Evolutionary conservation across 2,797 vertebrate species (phyloP), one percentile per base, ranked within the genome.

Genomic region (Malurus splendens): DNA sequence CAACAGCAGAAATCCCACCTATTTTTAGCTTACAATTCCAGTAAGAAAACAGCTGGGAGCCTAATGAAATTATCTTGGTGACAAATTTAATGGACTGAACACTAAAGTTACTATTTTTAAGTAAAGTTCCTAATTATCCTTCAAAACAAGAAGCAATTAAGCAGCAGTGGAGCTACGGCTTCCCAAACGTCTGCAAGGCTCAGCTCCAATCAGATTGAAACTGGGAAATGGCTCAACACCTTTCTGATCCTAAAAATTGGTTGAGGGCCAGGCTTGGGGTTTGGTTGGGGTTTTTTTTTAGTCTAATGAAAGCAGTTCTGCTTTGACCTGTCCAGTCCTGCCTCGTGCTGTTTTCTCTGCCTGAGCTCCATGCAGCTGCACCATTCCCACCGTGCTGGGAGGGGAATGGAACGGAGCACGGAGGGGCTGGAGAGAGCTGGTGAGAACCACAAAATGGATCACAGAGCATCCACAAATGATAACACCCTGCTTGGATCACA

Each of bases 41-140:
- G 14, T 93, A 94, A 88, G 74, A 94, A 95, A 93, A 83, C 93
- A 95, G 93, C 73, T 87, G 86, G 92, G 79, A 93, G 90, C 14
- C 87, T 84, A 90, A 84, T 57, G 61, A 92, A 95, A 95, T 95
- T 84, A 92, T 78, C 75, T 71, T 82, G 50, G 87, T 94, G 92
- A 95, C 93, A 95, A 94, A 96, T 86, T 82, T 87, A 95, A 95
- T 76, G 93, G 87, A 94, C 86, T 82, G 91, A 91, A 96, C 68
- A 78, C 92, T 92, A 39, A 94, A 95, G 94, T 92, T 90, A 86
- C 94, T 96, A 96, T 92, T 95, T 96, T 95, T 87, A 96, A 94
- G 91, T 44, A 71, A 95, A 90, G 65, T 91, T 94, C 90, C 91
- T 80, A 87, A 94, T 93, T 90, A 93, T 89, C 79, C 89, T 92